Evolutionary conservation across 2,888 invertebrate species (phyloP).

Genomic region (Meliscaeva auricollis): DNA sequence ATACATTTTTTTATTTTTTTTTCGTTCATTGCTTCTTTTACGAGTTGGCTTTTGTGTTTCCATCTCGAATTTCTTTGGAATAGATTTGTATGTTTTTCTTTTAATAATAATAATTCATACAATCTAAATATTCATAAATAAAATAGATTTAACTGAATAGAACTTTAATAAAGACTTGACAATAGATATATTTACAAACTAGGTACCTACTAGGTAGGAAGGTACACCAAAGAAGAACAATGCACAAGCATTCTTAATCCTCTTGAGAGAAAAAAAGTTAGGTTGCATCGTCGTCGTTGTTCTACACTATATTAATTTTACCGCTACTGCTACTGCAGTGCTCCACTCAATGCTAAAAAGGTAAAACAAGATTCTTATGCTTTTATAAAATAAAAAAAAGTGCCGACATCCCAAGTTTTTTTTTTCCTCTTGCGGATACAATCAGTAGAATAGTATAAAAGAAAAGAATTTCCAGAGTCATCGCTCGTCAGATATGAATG

Average conservation of each 20-base stretch:
- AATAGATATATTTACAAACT: no score
- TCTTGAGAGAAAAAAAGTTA: background rate
- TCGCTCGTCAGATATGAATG: slow-evolving; percentile 22
- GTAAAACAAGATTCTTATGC: background rate
- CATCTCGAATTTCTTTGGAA: no score
- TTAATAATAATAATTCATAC: no score
- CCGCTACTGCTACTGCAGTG: slow-evolving; percentile 1
- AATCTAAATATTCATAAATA: no score
- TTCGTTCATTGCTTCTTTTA: no score
- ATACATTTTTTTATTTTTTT: no score
- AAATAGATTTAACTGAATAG: no score
- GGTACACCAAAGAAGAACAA: background rate
- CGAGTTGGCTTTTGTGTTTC: no score
- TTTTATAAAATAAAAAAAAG: slow-evolving; percentile 9
- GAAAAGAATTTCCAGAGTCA: slow-evolving; percentile 42
- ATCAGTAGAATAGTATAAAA: slow-evolving; percentile 11
- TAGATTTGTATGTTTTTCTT: no score
- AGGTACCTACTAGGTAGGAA: no score
- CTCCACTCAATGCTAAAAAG: background rate
- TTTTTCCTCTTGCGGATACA: slow-evolving; percentile 1
- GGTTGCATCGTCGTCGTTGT: background rate
- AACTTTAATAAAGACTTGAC: no score
- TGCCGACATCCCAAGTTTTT: background rate
- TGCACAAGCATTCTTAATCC: background rate
- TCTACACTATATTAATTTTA: background rate